Conservation (phyloP, 2,113 vertebrate genomes). For the Aegithalos caudatus region DNA sequence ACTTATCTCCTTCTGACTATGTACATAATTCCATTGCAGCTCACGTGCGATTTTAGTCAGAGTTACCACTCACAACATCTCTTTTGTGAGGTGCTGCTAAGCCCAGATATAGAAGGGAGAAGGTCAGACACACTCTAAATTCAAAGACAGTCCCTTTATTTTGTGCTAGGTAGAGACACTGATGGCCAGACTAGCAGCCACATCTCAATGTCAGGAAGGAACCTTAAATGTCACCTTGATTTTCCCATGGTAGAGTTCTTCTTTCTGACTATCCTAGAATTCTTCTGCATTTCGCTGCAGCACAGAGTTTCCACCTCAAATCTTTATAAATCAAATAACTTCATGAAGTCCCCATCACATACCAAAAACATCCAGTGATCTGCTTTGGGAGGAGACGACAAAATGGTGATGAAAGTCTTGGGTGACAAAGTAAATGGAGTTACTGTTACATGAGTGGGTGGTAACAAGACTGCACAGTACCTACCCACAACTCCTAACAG, state of each 20-base stretch:
- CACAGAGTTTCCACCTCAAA: background rate
- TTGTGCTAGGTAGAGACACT: background rate
- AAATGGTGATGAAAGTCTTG: background rate
- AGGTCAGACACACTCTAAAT: background rate
- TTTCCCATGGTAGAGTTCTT: background rate
- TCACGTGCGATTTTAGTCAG: background rate
- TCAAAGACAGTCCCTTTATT: background rate
- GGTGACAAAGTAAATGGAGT: background rate
- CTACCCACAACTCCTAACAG: background rate
- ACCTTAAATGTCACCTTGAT: background rate
- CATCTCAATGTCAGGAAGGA: background rate
- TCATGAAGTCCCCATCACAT: background rate
- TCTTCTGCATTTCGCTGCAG: background rate
- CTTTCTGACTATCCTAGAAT: background rate
- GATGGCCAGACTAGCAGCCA: background rate
- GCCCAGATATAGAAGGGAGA: background rate
- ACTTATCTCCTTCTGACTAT: background rate
- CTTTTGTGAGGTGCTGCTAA: background rate
- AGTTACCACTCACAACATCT: background rate
- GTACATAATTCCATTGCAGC: background rate
- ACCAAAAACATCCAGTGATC: background rate
- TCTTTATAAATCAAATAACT: background rate
- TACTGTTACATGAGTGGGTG: background rate
- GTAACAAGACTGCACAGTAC: background rate
- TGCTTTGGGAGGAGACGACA: background rate